Conservation (phyloP, 1,140 invertebrate species). For the Plutomurus gul region DNA sequence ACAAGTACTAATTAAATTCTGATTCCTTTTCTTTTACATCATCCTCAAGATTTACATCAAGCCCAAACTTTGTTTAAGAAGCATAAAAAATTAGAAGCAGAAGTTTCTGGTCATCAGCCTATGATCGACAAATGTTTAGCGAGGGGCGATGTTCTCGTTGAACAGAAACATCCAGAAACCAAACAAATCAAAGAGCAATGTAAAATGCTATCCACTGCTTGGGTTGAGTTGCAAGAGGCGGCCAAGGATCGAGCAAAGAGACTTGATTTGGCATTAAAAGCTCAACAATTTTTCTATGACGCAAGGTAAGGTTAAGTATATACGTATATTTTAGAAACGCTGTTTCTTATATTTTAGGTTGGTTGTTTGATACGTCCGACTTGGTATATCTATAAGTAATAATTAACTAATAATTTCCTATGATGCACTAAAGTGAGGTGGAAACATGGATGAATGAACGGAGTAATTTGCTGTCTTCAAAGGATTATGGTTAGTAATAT, state of each 20-base stretch:
- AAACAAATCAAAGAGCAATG: constrained; percentile 73
- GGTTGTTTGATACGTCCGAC: no score
- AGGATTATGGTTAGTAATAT: no score
- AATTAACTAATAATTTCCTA: constrained; percentile 75
- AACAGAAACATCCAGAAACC: constrained; percentile 75
- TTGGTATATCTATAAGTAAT: neutral
- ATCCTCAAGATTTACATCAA: constrained; percentile 85
- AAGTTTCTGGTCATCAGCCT: constrained; percentile 79
- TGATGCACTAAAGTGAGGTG: constrained; percentile 83
- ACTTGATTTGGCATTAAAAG: constrained; percentile 81
- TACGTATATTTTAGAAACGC: constrained; percentile 53
- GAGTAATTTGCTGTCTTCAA: constrained; percentile 76
- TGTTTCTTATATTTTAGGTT: no score
- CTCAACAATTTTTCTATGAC: constrained; percentile 88
- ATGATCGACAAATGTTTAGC: constrained; percentile 80
- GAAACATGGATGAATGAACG: constrained; percentile 91
- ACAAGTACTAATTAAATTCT: no score
- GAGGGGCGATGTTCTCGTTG: constrained; percentile 71
- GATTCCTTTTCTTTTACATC: no score
- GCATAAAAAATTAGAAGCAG: constrained; percentile 86
- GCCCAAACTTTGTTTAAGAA: constrained; percentile 91
- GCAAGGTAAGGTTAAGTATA: constrained; percentile 63
- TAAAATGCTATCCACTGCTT: constrained; percentile 67
- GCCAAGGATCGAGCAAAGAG: constrained; percentile 73
- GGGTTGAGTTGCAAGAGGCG: constrained; percentile 71